A percentile compares a stretch with the other conserved stretches of the same genome.
Conservation (phyloP, 35 echinoderm and acorn worm species). For the Strongylocentrotus purpuratus region DNA sequence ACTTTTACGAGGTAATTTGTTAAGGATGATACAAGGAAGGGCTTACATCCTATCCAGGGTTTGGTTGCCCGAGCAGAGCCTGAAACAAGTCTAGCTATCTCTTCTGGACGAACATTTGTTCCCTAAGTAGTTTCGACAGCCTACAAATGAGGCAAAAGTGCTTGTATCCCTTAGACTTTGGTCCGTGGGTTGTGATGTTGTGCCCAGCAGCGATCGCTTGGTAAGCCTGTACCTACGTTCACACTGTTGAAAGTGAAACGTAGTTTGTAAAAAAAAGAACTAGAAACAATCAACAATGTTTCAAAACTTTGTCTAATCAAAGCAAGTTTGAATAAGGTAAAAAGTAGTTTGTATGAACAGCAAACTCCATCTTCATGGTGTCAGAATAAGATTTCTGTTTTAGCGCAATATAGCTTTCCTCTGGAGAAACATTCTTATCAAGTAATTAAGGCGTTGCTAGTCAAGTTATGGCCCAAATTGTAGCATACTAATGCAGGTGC, state of each 20-base stretch:
- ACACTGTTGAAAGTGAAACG: not conserved
- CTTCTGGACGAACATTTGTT: constrained; percentile 18
- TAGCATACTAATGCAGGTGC: too few relatives aligned
- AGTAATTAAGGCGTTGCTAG: too few relatives aligned
- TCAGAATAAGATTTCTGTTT: too few relatives aligned
- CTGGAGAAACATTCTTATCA: too few relatives aligned
- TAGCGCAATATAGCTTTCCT: too few relatives aligned
- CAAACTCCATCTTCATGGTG: too few relatives aligned
- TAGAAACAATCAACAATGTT: too few relatives aligned
- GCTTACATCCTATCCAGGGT: not conserved
- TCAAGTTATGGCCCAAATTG: too few relatives aligned
- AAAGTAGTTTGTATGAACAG: too few relatives aligned
- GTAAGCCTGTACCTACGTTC: not conserved
- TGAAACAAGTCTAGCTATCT: constrained; percentile 14
- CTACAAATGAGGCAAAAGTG: constrained; percentile 54
- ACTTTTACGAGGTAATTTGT: constrained; percentile 18
- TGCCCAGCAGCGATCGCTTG: not conserved
- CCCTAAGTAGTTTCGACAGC: constrained; percentile 47
- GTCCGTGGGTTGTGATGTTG: constrained; percentile 35
- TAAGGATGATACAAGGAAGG: constrained; percentile 17
- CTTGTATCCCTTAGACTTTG: constrained; percentile 42
- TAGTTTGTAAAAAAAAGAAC: too few relatives aligned
- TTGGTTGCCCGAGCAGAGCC: constrained; percentile 4
- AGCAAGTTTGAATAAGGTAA: too few relatives aligned
- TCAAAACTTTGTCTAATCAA: too few relatives aligned